Base-by-base conservation (phyloP, 2,888 invertebrate species). In the Linnaemya vulpina region DNA sequence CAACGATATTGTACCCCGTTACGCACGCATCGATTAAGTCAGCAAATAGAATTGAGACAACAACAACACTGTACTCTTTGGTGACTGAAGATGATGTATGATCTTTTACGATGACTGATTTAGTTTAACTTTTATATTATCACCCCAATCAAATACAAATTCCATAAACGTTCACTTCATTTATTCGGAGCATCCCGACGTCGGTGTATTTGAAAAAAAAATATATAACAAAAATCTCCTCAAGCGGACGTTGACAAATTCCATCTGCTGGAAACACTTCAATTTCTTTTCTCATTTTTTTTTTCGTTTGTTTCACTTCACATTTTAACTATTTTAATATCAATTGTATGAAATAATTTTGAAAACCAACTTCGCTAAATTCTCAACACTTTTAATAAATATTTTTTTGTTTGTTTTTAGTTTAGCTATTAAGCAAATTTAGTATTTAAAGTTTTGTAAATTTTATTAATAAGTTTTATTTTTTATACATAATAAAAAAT, bases 11-110 rank as follows among this genome's bases (percentile, higher is more conserved):
- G 96, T 96, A 79, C 96, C 96, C 74, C 93, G 94, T 84, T 96
- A 95, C 91, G 96, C 95, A 83, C 95, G 96, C 90, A 92, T 96
- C 87, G 96, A 97, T 93, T 97, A 95, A 94, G 35, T 63, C 40
- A 10, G 9, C 49, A 62, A 30, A 30, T 30, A 30, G 13, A 46
- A 53, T 22, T 25, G 30, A 58, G 40, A 46, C 53, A 43, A 46
- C 25, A n/a, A 17, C 20, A 51, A 17, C 20, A 46, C 20, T 70
- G 38, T 25, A 46, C 55, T 79, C 63, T 49, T 22, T 49, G 46
- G 9, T 30, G 55, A 82, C 76, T 71, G 51, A 71, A 43, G 49
- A 75, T 70, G 74, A 40, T 55, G 67, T 30, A 38, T 38, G 58
- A 46, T 60, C 51, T 60, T 70, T 43, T 51, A 62, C 40, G 30